Base-by-base conservation (phyloP, 2,888 invertebrate genomes). In the Dexiosoma caninum region DNA sequence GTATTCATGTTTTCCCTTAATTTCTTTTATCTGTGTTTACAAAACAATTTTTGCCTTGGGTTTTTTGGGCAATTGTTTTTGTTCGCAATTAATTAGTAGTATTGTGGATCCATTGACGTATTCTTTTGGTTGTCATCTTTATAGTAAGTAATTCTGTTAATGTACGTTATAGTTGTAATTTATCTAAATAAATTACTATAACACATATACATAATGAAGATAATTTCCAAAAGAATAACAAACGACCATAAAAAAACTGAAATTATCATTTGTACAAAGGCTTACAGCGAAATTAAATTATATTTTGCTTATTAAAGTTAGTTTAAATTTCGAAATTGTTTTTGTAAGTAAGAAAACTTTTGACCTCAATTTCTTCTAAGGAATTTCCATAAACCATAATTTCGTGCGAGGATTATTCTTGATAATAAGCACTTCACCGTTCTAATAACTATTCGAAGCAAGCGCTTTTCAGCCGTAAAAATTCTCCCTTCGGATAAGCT, bases 311-410 rank as follows among this genome's bases (percentile, higher is more conserved):
- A 46, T n/a, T n/a, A n/a, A n/a, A n/a, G n/a, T n/a, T n/a, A n/a
- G 2, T 75, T 62, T 30, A 19, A 40, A 44, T 55, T 60, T 55
- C 2, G 37, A 53, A 62, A 59, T 70, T 46, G 27, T 16, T 30
- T 74, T 70, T 55, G 8, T 21, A 19, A 46, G 9, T 42, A 74
- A 69, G 70, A 59, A 77, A 76, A 46, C 44, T 51, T 81, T 12
- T 81, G 77, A 74, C 81, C 81, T 74, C 81, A 74, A 77, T 81
- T 81, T 74, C 77, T 64, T 69, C 64, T n/a, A 64, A 81, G 77
- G 55, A 74, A 77, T 81, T 81, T 81, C 60, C 77, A 69, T 72
- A 60, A 72, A 67, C 72, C 27, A 42, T 53, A 70, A 10, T n/a
- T 69, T 46, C 66, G n/a, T 44, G 32, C 30, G 51, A 51, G 14